A percentile compares a stretch with the other conserved stretches of the same genome.
Evolutionary conservation across 2,888 invertebrate species (phyloP).

Genomic region (Scotopteryx bipunctaria): DNA sequence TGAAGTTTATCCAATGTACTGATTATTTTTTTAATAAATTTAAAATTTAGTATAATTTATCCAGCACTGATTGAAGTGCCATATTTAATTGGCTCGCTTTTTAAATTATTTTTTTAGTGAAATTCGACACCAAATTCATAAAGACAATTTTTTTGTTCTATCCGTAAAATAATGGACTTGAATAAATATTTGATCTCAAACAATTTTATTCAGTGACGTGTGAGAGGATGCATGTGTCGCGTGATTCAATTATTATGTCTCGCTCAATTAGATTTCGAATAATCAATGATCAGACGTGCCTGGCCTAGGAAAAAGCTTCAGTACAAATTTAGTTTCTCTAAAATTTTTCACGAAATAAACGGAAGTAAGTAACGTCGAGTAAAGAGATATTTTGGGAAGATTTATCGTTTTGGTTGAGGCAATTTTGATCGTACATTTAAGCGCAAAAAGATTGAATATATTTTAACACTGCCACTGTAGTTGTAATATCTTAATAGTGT

Average conservation of each 20-base stretch:
- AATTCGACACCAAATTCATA: conserved; percentile 80
- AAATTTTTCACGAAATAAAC: conserved; percentile 16
- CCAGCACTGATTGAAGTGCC: conserved; percentile 80
- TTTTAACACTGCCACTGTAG: conserved; percentile 79
- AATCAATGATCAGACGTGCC: conserved; percentile 36
- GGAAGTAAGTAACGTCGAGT: conserved; percentile 27
- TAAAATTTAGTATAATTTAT: conserved; percentile 67
- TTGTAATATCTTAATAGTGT: conserved; percentile 49
- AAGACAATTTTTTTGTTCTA: conserved; percentile 69
- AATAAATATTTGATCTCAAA: conserved; percentile 72
- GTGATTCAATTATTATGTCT: conserved; percentile 38
- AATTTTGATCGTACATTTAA: conserved; percentile 51
- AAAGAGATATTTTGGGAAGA: conserved; percentile 72
- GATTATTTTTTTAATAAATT: conserved; percentile 73
- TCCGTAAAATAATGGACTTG: conserved; percentile 66
- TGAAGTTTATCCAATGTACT: conserved; percentile 79
- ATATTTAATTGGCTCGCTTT: conserved; percentile 79
- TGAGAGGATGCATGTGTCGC: conserved; percentile 40
- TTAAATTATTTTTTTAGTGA: conserved; percentile 70
- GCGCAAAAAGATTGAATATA: conserved; percentile 63
- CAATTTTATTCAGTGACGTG: conserved; percentile 60
- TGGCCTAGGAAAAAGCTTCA: conserved; percentile 63
- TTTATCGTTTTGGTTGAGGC: conserved; percentile 34
- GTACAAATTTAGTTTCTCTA: conserved; percentile 61
- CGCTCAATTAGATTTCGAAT: conserved; percentile 49